Evolutionary conservation across 2,113 vertebrate genomes (phyloP).

Genomic region (Periophthalmus modestus): DNA sequence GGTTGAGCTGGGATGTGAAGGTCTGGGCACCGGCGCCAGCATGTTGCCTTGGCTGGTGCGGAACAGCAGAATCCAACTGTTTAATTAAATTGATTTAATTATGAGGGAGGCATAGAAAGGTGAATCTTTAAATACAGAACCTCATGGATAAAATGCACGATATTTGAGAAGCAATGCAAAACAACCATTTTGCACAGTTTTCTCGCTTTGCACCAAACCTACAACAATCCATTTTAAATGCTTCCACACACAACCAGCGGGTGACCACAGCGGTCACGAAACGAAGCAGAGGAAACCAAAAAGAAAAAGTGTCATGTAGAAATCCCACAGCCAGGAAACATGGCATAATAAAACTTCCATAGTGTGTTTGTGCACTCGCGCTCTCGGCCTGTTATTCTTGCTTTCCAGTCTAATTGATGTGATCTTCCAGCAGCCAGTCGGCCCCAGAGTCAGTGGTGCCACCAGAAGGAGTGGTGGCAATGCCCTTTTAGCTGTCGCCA

Average conservation of each 20-base stretch:
- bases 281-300: conserved; percentile 27
- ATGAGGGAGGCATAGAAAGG: too few relatives aligned
- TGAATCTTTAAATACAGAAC: neutral
- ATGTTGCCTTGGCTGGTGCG: neutral
- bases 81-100: neutral
- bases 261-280: conserved; percentile 43
- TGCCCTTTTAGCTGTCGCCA: conserved; percentile 39
- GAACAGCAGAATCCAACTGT: neutral
- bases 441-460: conserved; percentile 30
- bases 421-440: conserved; percentile 38
- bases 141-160: neutral
- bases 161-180: neutral
- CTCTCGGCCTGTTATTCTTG: conserved; percentile 40
- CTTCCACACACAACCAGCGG: conserved; percentile 37
- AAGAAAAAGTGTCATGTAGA: conserved; percentile 30
- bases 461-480: conserved; percentile 15
- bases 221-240: conserved; percentile 23
- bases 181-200: neutral
- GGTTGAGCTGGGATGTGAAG: conserved; percentile 6
- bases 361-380: conserved; percentile 11
- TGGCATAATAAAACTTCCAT: conserved; percentile 40
- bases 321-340: conserved; percentile 51
- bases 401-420: conserved; percentile 42
- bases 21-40: conserved; percentile 1
- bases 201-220: conserved; percentile 22